Base-by-base conservation (phyloP, 2,797 vertebrate genomes). In the Ptychadena robeensis region DNA sequence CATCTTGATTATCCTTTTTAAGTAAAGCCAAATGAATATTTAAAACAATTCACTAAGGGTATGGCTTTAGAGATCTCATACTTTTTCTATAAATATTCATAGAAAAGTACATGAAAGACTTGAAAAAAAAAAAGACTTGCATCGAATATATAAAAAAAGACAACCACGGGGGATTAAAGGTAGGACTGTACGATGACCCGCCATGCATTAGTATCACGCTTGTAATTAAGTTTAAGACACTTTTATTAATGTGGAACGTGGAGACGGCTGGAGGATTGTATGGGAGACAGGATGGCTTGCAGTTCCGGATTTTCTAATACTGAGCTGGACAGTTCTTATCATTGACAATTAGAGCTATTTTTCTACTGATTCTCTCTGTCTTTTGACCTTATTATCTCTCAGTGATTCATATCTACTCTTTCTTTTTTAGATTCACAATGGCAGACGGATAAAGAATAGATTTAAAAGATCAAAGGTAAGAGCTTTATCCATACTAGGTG, bases 21-120 rank as follows among this genome's bases (percentile, higher is more conserved):
- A 79, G 32, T 38, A 74, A 80, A 84, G 76, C 35, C 82, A 80
- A 76, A 73, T 79, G 64, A 79, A 84, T 84, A 80, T 84, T 84
- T 79, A 84, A 84, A 78, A 65, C 69, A 66, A 78, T 66, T 66
- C 68, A 37, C 74, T 35, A 57, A 48, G 74, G 59, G 73, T 48
- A 64, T 14, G 68, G 70, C 61, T 79, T 73, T 74, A 65, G 67
- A 77, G 34, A 70, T 30, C 59, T 77, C 40, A 63, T 71, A 71
- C 73, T 71, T 70, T 73, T 72, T 32, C 25, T 48, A 83, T 83
- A 73, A 73, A 84, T 79, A 84, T 84, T 80, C 63, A 84, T 84
- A 63, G 2, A 74, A 83, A 74, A 40, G 40, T 79, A 67, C 76
- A 79, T 84, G 76, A 84, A 84, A 84, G 77, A 73, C 65, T 28